phyloP scores from a whole-genome alignment of 2,888 invertebrate genomes.

The Cotesia congregata region DNA sequence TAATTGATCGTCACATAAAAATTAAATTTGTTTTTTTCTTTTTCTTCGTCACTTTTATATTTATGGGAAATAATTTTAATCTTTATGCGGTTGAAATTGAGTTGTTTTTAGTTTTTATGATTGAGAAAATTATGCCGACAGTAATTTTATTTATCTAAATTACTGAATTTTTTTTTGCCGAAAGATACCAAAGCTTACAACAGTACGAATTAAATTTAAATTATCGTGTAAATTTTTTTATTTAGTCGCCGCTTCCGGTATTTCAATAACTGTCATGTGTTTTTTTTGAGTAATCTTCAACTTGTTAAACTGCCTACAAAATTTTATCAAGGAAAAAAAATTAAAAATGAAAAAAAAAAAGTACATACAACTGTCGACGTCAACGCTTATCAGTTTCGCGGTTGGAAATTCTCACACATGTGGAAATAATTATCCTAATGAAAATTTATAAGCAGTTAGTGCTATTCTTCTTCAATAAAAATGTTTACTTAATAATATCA shows the following conservation, averaged over 20 bases:
- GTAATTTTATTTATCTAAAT: slow-evolving; percentile 14
- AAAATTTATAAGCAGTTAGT: neutral
- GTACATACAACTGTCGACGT: neutral
- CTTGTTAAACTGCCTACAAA: neutral
- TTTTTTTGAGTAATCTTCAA: slow-evolving; percentile 7
- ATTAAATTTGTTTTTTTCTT: neutral
- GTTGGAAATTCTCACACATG: neutral
- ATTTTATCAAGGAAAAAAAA: slow-evolving; percentile 8
- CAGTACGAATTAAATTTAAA: neutral
- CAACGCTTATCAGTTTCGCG: neutral
- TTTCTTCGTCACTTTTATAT: neutral
- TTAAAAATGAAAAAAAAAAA: neutral
- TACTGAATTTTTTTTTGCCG: neutral
- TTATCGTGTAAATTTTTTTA: slow-evolving; percentile 14
- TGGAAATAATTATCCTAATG: neutral
- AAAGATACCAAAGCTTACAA: neutral
- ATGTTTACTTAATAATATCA: neutral
- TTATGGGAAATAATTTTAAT: neutral
- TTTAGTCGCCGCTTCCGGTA: neutral
- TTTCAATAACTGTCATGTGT: neutral
- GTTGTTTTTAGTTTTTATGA: neutral
- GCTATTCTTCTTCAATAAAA: neutral
- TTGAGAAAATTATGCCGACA: neutral
- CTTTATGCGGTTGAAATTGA: neutral
- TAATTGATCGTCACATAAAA: no score